Conservation (phyloP, 2,888 invertebrate genomes). For the Xanthia icteritia region DNA sequence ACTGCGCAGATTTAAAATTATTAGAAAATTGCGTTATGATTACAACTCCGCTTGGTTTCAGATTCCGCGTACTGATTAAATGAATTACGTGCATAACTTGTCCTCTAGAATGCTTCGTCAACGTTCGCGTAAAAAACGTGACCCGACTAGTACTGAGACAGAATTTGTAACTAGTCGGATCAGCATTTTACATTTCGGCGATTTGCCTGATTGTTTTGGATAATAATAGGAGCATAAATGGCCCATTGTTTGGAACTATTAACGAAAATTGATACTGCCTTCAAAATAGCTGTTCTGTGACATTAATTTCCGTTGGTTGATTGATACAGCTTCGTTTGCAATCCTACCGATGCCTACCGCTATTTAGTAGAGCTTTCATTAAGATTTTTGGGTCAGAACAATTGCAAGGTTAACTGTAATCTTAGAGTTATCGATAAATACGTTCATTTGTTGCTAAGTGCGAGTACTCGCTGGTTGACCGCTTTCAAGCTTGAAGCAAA, state of each 20-base stretch:
- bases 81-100: conserved; percentile 54
- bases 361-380: conserved; percentile 57
- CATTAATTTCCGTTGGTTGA: conserved; percentile 75
- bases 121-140: conserved; percentile 66
- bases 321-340: conserved; percentile 68
- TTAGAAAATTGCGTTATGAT: conserved; percentile 59
- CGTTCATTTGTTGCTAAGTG: conserved; percentile 74
- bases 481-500: conserved; percentile 74
- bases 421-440: conserved; percentile 76
- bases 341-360: conserved; percentile 67
- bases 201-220: conserved; percentile 70
- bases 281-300: conserved; percentile 73
- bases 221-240: conserved; percentile 72
- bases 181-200: conserved; percentile 71
- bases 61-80: conserved; percentile 59
- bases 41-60: conserved; percentile 43
- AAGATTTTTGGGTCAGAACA: conserved; percentile 77
- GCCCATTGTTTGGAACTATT: conserved; percentile 75
- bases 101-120: conserved; percentile 61
- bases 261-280: conserved; percentile 74
- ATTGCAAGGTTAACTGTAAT: conserved; percentile 83
- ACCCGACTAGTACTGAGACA: conserved; percentile 55
- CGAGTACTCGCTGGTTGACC: conserved; percentile 66
- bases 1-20: conserved; percentile 47
- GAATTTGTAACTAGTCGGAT: conserved; percentile 36